Conservation (phyloP, 2,888 invertebrate species). For the Dascillus cervinus region DNA sequence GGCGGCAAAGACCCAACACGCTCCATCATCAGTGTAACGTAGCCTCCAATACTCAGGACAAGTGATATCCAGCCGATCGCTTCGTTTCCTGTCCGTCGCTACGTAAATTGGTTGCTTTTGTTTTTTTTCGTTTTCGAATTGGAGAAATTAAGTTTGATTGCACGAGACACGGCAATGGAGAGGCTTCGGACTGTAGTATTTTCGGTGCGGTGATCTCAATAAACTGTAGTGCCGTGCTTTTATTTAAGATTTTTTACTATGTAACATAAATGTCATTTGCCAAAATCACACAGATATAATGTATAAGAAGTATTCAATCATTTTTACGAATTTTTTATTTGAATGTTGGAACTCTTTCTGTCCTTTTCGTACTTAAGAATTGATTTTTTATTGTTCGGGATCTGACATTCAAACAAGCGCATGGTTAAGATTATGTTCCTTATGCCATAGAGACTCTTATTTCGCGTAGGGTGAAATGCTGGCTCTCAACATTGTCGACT, state of each 20-base stretch:
- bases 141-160: too few relatives aligned
- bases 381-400: not conserved
- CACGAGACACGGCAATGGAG: too few relatives aligned
- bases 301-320: not conserved
- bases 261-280: constrained; percentile 47
- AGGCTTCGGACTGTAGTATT: not conserved
- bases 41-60: constrained; percentile 24
- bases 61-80: constrained; percentile 1
- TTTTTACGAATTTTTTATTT: too few relatives aligned
- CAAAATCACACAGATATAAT: constrained; percentile 33
- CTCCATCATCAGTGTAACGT: constrained; percentile 43
- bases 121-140: too few relatives aligned
- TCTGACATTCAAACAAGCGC: not conserved
- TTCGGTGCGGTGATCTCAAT: constrained; percentile 37
- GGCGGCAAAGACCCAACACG: constrained; percentile 37
- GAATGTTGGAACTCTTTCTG: not conserved
- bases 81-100: not conserved
- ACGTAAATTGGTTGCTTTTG: not conserved
- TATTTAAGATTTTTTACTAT: constrained; percentile 37
- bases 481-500: too few relatives aligned
- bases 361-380: not conserved
- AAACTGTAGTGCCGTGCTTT: constrained; percentile 30
- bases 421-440: not conserved
- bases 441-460: too few relatives aligned
- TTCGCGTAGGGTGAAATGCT: too few relatives aligned